A percentile compares a stretch with the other conserved stretches of the same genome.
Conservation (phyloP, 2,888 invertebrate genomes). For the Ceratothoa steindachneri region DNA sequence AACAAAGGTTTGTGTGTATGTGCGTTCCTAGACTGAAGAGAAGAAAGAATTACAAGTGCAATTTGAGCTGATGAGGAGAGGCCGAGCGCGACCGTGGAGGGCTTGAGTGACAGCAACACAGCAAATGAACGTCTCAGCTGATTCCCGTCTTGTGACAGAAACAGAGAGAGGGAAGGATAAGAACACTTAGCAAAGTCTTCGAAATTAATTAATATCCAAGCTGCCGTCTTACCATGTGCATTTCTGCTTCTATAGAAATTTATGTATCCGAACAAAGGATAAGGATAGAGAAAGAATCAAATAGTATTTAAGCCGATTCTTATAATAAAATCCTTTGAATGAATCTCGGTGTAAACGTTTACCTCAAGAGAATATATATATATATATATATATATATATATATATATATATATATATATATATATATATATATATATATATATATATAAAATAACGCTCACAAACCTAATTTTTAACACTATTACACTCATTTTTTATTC, state of each 20-base stretch:
- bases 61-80: background rate
- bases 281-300: no score
- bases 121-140: background rate
- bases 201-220: background rate
- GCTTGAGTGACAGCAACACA: background rate
- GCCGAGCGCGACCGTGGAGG: background rate
- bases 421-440: no score
- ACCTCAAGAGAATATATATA: background rate
- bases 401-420: background rate
- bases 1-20: background rate
- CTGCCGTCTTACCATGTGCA: no score
- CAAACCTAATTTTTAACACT: no score
- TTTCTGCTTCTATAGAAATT: no score
- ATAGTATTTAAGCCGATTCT: no score
- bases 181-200: background rate
- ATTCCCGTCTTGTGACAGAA: background rate
- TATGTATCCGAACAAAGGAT: no score
- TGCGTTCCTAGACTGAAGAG: background rate
- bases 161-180: background rate
- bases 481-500: no score
- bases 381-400: background rate
- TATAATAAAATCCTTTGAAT: no score
- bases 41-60: background rate
- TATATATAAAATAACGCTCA: no score
- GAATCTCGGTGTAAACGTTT: no score